phyloP scores from a whole-genome alignment of 2,113 vertebrate species.

The Takifugu bimaculatus region DNA sequence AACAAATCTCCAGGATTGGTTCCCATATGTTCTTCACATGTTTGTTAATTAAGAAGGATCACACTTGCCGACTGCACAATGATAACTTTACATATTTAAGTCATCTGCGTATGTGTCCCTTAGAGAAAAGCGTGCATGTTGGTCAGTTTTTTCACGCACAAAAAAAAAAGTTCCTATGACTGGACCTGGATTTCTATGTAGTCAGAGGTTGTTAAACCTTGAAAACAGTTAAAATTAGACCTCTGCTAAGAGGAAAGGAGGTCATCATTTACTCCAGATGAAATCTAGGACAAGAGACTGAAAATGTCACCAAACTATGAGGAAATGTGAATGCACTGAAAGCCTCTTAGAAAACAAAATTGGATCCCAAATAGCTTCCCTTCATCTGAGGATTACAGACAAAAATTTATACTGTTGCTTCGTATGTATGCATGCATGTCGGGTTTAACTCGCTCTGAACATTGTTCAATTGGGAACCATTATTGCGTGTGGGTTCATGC shows the following conservation, averaged over 20 bases:
- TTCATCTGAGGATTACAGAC: conserved; percentile 2
- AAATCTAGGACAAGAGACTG: conserved; percentile 71
- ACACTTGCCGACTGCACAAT: conserved; percentile 34
- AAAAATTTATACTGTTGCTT: not conserved
- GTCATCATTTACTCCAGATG: conserved; percentile 69
- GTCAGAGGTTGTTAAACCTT: conserved; percentile 62
- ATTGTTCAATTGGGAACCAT: not conserved
- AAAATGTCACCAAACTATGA: conserved; percentile 56
- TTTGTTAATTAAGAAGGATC: conserved; percentile 54
- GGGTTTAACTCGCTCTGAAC: conserved; percentile 5
- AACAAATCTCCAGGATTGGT: conserved; percentile 68
- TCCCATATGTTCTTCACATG: conserved; percentile 59
- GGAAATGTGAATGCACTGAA: conserved; percentile 40
- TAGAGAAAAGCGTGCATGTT: not conserved
- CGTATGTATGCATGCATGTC: conserved; percentile 1
- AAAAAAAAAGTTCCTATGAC: conserved; percentile 2
- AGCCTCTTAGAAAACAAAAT: conserved; percentile 12
- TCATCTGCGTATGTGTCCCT: conserved; percentile 15
- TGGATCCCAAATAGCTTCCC: not conserved
- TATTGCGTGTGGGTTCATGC: conserved; percentile 28
- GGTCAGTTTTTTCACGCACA: not conserved
- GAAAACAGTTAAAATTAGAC: conserved; percentile 74
- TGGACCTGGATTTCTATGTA: conserved; percentile 43
- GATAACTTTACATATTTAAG: conserved; percentile 35
- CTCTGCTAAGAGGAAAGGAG: conserved; percentile 69